Evolutionary conservation across 2,113 vertebrate genomes (phyloP).

Genomic region (Pelobates fuscus): DNA sequence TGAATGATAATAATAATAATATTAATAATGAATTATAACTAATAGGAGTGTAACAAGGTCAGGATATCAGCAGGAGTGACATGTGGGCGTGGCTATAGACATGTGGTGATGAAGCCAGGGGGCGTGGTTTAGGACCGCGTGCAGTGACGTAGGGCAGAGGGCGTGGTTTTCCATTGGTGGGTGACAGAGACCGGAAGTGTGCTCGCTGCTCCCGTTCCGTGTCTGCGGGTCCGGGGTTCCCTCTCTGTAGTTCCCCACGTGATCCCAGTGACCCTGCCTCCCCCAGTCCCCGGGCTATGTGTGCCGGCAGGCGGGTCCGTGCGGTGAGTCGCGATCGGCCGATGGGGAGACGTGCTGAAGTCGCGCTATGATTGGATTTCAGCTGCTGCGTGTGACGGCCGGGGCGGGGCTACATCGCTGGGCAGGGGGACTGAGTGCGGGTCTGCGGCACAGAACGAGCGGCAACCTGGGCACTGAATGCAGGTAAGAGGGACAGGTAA

Average conservation of each 20-base stretch:
- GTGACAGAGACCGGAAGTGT: neutral
- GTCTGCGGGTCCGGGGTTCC: neutral
- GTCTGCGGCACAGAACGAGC: neutral
- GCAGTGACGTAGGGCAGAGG: no score
- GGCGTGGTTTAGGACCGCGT: no score
- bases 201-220: neutral
- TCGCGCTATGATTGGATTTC: conserved; percentile 2
- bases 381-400: neutral
- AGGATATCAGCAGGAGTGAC: no score
- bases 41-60: no score
- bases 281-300: no score
- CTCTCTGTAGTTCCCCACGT: neutral
- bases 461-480: neutral
- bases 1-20: no score
- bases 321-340: neutral
- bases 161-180: neutral
- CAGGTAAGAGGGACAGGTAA: no score
- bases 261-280: neutral
- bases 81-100: no score
- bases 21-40: no score
- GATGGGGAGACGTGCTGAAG: conserved; percentile 15
- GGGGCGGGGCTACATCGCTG: neutral
- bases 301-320: neutral
- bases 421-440: neutral
- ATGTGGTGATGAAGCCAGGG: no score